phyloP scores from a whole-genome alignment of 2,797 vertebrate genomes.

The Urosaurus nigricauda region DNA sequence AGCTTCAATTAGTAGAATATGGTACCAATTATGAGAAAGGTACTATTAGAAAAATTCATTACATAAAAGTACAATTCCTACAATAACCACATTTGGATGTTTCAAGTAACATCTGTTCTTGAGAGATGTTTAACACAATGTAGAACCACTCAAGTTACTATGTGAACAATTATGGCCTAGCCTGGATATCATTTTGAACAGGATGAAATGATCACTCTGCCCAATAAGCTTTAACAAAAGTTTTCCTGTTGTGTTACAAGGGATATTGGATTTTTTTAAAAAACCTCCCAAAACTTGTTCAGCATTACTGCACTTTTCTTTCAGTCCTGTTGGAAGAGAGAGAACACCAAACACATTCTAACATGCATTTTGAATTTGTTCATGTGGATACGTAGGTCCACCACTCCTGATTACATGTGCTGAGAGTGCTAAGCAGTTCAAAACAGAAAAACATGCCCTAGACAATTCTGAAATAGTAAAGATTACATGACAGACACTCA shows the following conservation, averaged over 20 bases:
- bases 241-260: background rate
- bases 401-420: background rate
- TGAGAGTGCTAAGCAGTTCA: background rate
- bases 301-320: too few relatives aligned
- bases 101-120: background rate
- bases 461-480: background rate
- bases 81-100: background rate
- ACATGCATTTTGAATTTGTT: background rate
- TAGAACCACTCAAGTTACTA: background rate
- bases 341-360: too few relatives aligned
- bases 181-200: too few relatives aligned
- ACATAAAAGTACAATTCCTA: background rate
- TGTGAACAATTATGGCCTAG: background rate
- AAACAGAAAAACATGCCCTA: background rate
- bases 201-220: background rate
- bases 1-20: background rate
- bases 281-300: too few relatives aligned
- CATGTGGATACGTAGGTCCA: background rate
- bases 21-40: background rate
- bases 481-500: background rate
- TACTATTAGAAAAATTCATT: background rate
- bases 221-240: background rate
- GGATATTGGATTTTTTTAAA: background rate
- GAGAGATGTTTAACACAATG: background rate
- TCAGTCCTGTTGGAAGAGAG: background rate